Evolutionary conservation across 2,113 vertebrate species (phyloP).

Genomic region (Thinocorus orbignyianus): DNA sequence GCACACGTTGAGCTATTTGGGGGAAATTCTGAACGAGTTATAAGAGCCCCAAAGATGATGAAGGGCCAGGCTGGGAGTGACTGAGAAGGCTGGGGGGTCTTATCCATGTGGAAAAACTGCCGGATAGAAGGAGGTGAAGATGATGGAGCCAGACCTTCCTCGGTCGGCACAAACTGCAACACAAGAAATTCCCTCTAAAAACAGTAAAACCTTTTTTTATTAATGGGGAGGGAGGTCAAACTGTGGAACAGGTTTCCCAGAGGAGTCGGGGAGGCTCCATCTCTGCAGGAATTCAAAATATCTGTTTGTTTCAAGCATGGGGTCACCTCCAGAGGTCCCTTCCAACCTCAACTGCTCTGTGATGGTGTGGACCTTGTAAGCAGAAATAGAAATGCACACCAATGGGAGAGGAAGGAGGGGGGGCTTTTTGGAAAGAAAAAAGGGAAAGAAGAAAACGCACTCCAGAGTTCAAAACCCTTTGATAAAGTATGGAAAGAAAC

Average conservation of each 20-base stretch:
- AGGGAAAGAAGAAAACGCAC: not conserved
- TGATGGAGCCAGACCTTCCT: not conserved
- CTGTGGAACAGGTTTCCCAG: not conserved
- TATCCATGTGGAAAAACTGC: not conserved
- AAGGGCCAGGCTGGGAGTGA: not conserved
- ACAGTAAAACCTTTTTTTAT: not conserved
- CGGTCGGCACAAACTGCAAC: not conserved
- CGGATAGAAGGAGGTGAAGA: not conserved
- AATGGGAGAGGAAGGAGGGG: not conserved
- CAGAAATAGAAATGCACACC: not conserved
- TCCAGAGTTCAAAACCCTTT: not conserved
- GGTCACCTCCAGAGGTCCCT: not conserved
- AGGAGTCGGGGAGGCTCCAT: not conserved
- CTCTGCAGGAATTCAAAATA: not conserved
- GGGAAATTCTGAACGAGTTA: not conserved
- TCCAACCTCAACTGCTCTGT: not conserved
- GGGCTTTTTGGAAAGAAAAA: fast-evolving
- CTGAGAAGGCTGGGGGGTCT: not conserved
- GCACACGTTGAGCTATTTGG: fast-evolving
- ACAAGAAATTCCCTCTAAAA: not conserved
- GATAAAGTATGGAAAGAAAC: not conserved
- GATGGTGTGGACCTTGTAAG: not conserved
- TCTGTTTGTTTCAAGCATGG: not conserved
- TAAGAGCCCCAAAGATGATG: not conserved
- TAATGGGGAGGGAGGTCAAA: not conserved